Percentiles rank a stretch among this genome's conserved stretches.
These are phyloP conservation scores for Pomacea canaliculata DNA, from an alignment of 2,888 invertebrate species.

Conservation along the genomic window DNA sequence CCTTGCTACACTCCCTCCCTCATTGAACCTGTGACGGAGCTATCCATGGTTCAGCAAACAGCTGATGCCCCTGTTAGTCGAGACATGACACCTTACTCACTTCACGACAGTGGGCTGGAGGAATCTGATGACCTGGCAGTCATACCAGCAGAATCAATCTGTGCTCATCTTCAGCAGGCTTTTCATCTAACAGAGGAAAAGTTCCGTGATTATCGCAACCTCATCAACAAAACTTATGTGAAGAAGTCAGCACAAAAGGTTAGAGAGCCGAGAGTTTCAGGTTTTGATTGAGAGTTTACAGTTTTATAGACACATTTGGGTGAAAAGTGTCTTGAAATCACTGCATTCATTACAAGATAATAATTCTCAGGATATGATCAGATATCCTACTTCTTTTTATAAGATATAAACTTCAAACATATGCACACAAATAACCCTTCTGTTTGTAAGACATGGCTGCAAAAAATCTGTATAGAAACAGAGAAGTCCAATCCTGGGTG, in stretches of 20 bases:
- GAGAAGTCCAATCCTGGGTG: no score
- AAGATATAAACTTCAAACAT: no score
- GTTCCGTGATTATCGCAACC: slow-evolving; percentile 52
- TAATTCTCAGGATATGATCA: no score
- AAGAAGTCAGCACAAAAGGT: slow-evolving; percentile 58
- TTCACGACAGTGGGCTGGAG: slow-evolving; percentile 54
- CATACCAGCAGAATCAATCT: slow-evolving; percentile 59
- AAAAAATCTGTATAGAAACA: no score
- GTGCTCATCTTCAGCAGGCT: slow-evolving; percentile 54
- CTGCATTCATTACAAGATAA: no score
- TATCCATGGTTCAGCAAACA: not conserved
- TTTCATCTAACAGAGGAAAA: slow-evolving; percentile 49
- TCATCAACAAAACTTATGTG: slow-evolving; percentile 42
- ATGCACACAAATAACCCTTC: no score
- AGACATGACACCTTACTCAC: slow-evolving; percentile 38
- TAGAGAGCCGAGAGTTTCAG: slow-evolving; percentile 3
- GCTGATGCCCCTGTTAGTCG: slow-evolving; percentile 9
- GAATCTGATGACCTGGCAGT: slow-evolving; percentile 51
- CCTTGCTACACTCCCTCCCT: slow-evolving; percentile 49
- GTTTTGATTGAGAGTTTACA: not conserved
- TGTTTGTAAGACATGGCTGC: no score
- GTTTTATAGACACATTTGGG: no score
- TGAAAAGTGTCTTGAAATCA: no score
- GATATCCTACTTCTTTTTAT: no score
- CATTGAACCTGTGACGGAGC: not conserved